These are phyloP conservation scores for Melolontha melolontha DNA, from an alignment of 2,888 invertebrate species.

Conservation along the genomic window DNA sequence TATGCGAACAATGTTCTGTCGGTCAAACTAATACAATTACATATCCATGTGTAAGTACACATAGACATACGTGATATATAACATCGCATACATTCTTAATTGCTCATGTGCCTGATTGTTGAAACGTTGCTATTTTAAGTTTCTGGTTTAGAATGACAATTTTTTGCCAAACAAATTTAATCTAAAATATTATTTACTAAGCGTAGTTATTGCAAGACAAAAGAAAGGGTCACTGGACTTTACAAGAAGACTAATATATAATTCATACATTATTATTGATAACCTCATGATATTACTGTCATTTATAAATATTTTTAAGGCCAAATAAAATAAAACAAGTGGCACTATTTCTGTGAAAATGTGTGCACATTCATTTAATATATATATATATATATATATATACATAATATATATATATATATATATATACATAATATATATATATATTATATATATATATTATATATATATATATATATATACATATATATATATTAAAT, in stretches of 20 bases:
- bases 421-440: too few species aligned
- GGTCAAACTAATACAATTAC: too few species aligned
- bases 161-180: not conserved
- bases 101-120: too few species aligned
- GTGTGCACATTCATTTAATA: constrained; percentile 4
- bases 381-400: too few species aligned
- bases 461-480: too few species aligned
- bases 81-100: too few species aligned
- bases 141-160: constrained; percentile 4
- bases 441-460: too few species aligned
- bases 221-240: not conserved
- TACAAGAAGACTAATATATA: not conserved
- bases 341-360: constrained; percentile 24
- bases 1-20: too few species aligned
- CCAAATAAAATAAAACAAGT: not conserved
- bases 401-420: too few species aligned
- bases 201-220: not conserved
- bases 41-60: too few species aligned
- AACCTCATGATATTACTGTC: constrained; percentile 2
- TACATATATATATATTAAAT: too few species aligned
- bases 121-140: constrained; percentile 22
- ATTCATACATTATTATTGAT: not conserved
- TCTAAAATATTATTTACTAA: not conserved
- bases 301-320: constrained; percentile 1
- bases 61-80: too few species aligned